Evolutionary conservation across 2,797 vertebrate species (phyloP).

Genomic region (Semaprochilodus insignis): DNA sequence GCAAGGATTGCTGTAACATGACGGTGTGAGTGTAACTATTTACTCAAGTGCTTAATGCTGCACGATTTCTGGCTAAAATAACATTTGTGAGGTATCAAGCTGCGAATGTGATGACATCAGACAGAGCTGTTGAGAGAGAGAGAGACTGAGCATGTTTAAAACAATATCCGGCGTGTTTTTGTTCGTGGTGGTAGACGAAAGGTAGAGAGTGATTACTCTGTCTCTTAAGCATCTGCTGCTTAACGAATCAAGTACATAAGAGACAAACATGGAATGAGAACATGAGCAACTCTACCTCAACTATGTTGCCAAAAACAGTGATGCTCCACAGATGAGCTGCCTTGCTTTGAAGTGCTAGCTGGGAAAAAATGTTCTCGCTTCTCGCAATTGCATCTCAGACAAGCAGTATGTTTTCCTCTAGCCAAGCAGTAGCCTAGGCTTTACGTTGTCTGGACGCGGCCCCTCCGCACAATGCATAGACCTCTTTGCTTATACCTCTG

Average conservation of each 20-base stretch:
- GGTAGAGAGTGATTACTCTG: slow-evolving; percentile 17
- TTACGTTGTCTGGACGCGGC: background rate
- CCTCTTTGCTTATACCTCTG: background rate
- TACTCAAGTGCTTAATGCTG: no score
- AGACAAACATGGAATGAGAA: slow-evolving; percentile 33
- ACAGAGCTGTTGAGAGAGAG: background rate
- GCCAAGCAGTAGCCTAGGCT: background rate
- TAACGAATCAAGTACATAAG: slow-evolving; percentile 37
- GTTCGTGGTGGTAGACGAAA: slow-evolving; percentile 19
- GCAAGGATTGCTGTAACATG: background rate
- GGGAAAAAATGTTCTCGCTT: slow-evolving; percentile 13
- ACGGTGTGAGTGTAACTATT: background rate
- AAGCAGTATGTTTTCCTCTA: background rate
- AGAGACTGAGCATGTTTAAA: background rate
- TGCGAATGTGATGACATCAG: background rate
- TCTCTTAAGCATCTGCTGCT: slow-evolving; percentile 33
- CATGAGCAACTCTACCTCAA: background rate
- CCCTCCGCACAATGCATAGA: background rate
- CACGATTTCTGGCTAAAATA: background rate
- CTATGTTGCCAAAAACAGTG: slow-evolving; percentile 8
- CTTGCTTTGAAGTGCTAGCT: slow-evolving; percentile 29
- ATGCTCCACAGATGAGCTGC: slow-evolving; percentile 39
- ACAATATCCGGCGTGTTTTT: slow-evolving; percentile 16
- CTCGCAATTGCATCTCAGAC: slow-evolving; percentile 2
- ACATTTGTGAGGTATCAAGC: background rate